Conservation (phyloP, 1,140 invertebrate species). For the Physella acuta region DNA sequence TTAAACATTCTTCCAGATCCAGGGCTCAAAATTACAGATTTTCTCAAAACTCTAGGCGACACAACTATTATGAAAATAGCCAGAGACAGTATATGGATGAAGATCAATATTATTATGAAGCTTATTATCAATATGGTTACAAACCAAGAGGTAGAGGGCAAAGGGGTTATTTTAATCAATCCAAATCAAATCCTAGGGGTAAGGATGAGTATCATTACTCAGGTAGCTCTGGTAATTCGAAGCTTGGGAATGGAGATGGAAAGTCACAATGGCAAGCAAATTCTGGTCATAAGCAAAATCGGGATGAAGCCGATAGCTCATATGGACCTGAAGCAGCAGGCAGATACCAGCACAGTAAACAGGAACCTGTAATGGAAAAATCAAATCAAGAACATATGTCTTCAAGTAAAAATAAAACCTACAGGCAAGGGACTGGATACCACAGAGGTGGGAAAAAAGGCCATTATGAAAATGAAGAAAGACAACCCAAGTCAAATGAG, state of each 20-base stretch:
- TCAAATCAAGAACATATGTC: neutral
- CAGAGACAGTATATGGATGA: neutral
- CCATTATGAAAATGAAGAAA: neutral
- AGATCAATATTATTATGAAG: slow-evolving; percentile 8
- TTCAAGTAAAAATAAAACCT: neutral
- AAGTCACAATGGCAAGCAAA: neutral
- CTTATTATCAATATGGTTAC: neutral
- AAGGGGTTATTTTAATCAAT: neutral
- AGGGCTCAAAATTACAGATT: too few species aligned
- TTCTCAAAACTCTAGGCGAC: neutral
- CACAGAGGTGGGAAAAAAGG: neutral
- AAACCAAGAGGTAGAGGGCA: neutral
- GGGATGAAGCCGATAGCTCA: neutral
- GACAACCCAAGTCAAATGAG: neutral
- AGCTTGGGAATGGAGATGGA: slow-evolving; percentile 7
- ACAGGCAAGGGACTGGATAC: neutral
- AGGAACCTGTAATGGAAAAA: neutral
- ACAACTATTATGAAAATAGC: neutral
- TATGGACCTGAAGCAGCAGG: neutral
- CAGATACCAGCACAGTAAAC: neutral
- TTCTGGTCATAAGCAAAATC: neutral
- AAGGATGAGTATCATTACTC: neutral
- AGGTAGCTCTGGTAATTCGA: neutral
- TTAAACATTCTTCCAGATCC: neutral
- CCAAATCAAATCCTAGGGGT: neutral